Conservation (phyloP, 1,140 invertebrate species). For the Pogonognathellus flavescens region DNA sequence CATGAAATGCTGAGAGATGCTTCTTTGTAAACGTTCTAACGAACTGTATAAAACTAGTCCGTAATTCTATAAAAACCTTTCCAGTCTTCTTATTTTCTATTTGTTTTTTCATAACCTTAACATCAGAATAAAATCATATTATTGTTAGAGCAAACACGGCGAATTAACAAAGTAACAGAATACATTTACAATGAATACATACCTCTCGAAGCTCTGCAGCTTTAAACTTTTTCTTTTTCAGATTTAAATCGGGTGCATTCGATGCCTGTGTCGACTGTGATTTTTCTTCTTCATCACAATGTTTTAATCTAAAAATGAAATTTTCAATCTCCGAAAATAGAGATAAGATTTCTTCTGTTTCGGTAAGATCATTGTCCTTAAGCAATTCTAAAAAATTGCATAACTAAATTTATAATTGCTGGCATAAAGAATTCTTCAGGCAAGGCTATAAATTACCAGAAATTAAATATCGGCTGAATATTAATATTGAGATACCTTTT, state of each 20-base stretch:
- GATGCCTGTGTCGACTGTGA: neutral
- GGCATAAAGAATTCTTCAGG: neutral
- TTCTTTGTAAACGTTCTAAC: neutral
- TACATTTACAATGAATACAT: neutral
- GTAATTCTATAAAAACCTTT: neutral
- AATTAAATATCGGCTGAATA: too few species aligned
- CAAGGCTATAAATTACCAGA: too few species aligned
- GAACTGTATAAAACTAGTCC: neutral
- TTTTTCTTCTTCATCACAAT: conserved; percentile 19
- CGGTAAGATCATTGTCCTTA: neutral
- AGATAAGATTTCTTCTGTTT: neutral
- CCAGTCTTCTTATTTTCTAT: neutral
- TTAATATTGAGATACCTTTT: neutral
- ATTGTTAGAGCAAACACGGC: too few species aligned
- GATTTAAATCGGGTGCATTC: neutral
- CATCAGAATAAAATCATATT: too few species aligned
- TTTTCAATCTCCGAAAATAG: neutral
- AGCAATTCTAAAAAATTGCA: neutral
- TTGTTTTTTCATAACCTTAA: too few species aligned
- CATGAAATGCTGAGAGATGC: too few species aligned
- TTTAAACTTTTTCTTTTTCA: neutral
- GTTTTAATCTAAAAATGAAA: neutral
- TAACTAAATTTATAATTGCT: neutral
- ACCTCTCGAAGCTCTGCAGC: neutral
- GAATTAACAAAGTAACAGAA: too few species aligned